Evolutionary conservation across 2,113 vertebrate species (phyloP).

Genomic region (Eubucco bourcierii): DNA sequence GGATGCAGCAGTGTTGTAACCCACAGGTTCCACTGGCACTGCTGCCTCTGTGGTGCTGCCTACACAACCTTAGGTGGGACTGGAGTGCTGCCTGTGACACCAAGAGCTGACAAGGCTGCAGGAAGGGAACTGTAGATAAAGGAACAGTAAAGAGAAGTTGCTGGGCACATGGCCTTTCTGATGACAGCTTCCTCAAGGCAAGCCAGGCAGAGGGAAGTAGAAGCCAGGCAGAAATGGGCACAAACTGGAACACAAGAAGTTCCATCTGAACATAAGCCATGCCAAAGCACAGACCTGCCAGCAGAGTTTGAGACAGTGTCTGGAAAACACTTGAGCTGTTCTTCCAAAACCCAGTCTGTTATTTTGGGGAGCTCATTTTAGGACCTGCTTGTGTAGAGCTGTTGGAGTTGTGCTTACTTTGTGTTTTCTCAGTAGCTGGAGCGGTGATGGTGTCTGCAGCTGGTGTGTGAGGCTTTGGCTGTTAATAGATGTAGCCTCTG

Average conservation of each 20-base stretch:
- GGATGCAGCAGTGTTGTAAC: neutral
- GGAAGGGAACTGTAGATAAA: neutral
- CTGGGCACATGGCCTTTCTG: neutral
- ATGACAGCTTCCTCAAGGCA: neutral
- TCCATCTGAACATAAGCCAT: neutral
- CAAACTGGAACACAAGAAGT: too few relatives aligned
- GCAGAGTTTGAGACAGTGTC: neutral
- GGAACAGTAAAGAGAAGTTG: neutral
- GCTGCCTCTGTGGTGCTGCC: neutral
- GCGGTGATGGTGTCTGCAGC: neutral
- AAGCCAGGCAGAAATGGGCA: neutral
- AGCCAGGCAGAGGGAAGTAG: neutral
- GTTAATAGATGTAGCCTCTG: neutral
- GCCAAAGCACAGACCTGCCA: neutral
- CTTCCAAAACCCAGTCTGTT: neutral
- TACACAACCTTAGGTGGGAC: neutral
- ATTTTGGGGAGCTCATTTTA: neutral
- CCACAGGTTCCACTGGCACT: neutral
- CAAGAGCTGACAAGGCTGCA: neutral
- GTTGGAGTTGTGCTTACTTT: neutral
- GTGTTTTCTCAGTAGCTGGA: neutral
- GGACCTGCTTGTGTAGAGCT: neutral
- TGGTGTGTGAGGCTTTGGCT: neutral
- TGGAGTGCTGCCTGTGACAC: neutral
- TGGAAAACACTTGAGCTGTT: neutral